A percentile compares a stretch with the other conserved stretches of the same genome.
Evolutionary conservation across 2,888 invertebrate genomes (phyloP).

Genomic region (Pristionchus arcanus): DNA sequence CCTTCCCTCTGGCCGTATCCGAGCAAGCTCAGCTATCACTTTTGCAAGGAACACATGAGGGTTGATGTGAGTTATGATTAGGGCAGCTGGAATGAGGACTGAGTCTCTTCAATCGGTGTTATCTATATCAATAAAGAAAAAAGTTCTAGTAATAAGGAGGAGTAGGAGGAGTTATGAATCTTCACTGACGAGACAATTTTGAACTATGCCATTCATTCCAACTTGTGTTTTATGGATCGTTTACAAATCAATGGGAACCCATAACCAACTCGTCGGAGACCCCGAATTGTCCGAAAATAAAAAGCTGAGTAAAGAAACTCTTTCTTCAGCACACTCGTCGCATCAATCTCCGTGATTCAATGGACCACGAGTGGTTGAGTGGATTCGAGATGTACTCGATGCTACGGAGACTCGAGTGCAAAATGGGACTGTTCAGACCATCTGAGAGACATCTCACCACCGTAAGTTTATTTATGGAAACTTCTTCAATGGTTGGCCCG

Average conservation of each 20-base stretch:
- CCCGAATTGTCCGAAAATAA: not conserved
- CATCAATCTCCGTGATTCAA: slow-evolving; percentile 5
- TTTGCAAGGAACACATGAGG: slow-evolving; percentile 28
- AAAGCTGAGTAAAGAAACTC: not conserved
- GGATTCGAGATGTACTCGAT: slow-evolving; percentile 54
- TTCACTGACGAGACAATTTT: no score
- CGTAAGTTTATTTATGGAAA: not conserved
- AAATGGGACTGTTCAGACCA: slow-evolving; percentile 38
- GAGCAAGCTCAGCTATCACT: not conserved
- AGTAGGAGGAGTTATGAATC: no score
- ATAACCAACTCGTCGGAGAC: no score
- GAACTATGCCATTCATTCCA: no score
- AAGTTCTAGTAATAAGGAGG: no score
- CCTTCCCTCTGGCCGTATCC: not conserved
- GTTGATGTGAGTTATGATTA: slow-evolving; percentile 25
- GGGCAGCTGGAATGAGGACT: not conserved
- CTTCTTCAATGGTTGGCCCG: not conserved
- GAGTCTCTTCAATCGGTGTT: no score
- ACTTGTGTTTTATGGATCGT: no score
- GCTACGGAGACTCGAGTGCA: slow-evolving; percentile 20
- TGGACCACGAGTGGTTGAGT: slow-evolving; percentile 52
- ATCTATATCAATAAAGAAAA: no score
- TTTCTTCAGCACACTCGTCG: not conserved
- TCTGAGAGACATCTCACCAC: slow-evolving; percentile 51
- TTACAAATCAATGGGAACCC: no score